Base-by-base conservation (phyloP, 35 echinoderm and acorn worm genomes). In the Anneissia japonica region DNA sequence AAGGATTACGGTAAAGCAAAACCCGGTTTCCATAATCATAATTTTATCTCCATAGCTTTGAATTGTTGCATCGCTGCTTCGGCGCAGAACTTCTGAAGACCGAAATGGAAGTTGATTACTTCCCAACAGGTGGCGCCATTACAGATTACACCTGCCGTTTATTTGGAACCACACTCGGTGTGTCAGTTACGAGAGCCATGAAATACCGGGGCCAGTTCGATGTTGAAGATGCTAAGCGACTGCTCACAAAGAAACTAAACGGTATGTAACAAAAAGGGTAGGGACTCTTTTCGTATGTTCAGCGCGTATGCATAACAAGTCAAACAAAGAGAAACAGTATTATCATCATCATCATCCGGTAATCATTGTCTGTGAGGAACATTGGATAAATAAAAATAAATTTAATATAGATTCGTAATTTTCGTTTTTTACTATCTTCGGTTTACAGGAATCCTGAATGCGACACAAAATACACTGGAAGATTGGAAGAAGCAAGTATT, bases 131-230 rank as follows among this genome's bases (percentile, higher is more conserved):
- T 29, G 95, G 95, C 16, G 93, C 95, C 29, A 98, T 98, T 64
- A 92, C 90, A 13, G 95, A 98, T 38, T 98, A 93, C 84, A 91
- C 91, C 26, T 97, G 95, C 37, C 75, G 79, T 74, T 72, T 98
- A 72, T 89, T 91, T 46, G 77, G 88, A 19, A 91, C 81, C 81
- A 93, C 46, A 43, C 83, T 98, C 17, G 95, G 95, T 33, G 95
- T 98, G 73, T 98, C 95, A 0, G 95, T 98, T 31, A 98, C 95
- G 40, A 84, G 95, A 55, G 95, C 95, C n/a, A 93, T 93, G 91
- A 98, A 98, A 40, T 98, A 91, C 87, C 84, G 87, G 64, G 95
- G 95, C 34, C 83, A 87, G 12, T 98, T 91, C 73, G 89, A 88
- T 39, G 34, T 56, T 31, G 95, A 98, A 46, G 95, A 97, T 82